Base-by-base conservation (phyloP, 2,888 invertebrate species). In the Buathra laborator region DNA sequence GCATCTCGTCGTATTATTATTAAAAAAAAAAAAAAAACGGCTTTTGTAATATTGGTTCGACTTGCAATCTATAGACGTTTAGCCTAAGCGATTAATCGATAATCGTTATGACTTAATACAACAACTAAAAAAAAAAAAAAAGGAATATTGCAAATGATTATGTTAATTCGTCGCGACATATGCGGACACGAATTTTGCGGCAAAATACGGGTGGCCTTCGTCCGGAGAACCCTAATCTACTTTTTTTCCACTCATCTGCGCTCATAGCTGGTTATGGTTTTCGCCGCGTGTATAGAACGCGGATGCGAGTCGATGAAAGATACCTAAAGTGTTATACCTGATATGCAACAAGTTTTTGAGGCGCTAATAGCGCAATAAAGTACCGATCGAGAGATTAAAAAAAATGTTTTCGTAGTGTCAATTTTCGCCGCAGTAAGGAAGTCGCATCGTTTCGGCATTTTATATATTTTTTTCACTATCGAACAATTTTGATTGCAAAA, bases 161-260 rank as follows among this genome's bases (percentile, higher is more conserved):
- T 56, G 56, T 56, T 56, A 56, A 56, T 56, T 56, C 37, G 7
- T 37, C 37, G 1, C 37, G 37, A 37, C 37, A 7, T 37, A 37
- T 37, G 37, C 37, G 37, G 37, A 7, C 37, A 9, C 37, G 7
- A 37, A 37, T 37, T 37, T 37, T 12, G 56, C 4, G 9, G 56
- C 56, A 10, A 19, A 10, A 19, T 24, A 4, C 24, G 24, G 24
- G 48, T 51, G 12, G 48, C n/a, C n/a, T n/a, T 48, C 7, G 68
- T 7, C 7, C 29, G n/a, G 68, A 29, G 29, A 7, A 51, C 10
- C 29, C 14, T 12, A 48, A 29, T 68, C 46, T 29, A n/a, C 19
- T 68, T 68, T 68, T 68, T 68, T 48, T 9, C 16, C 10, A 43
- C 66, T 12, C n/a, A n/a, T n/a, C 43, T 43, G 44, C 37, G 16